Evolutionary conservation across 64 coral and sea anemone species (phyloP).

Genomic region (Stichodactyla helianthus): DNA sequence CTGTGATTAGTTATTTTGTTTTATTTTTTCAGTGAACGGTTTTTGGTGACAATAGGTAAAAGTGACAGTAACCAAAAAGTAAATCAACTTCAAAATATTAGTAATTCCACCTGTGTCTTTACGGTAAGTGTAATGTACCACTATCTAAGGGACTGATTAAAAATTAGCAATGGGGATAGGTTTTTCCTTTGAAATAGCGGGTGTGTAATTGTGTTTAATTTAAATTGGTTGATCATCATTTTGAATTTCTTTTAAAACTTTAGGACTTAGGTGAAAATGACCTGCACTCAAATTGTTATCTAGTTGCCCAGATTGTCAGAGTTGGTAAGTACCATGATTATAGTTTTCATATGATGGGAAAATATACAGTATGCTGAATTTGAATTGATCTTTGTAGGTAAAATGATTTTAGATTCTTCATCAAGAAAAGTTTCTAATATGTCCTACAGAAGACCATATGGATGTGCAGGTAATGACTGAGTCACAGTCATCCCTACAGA

Average conservation of each 20-base stretch:
- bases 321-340: constrained; percentile 42
- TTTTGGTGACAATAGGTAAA: constrained; percentile 75
- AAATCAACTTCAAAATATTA: constrained; percentile 71
- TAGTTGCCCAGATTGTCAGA: constrained; percentile 91
- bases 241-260: not conserved
- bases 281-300: constrained; percentile 57
- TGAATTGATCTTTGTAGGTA: constrained; percentile 37
- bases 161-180: not conserved
- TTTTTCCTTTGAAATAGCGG: too few relatives aligned
- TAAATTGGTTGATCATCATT: not conserved
- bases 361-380: not conserved
- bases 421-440: constrained; percentile 58
- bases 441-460: constrained; percentile 81
- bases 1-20: too few relatives aligned
- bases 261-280: constrained; percentile 86
- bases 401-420: constrained; percentile 82
- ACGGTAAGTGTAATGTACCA: constrained; percentile 51
- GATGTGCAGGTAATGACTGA: constrained; percentile 71
- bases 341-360: not conserved
- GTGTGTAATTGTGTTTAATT: too few relatives aligned
- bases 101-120: constrained; percentile 67
- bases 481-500: too few relatives aligned
- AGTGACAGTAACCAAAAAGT: constrained; percentile 60
- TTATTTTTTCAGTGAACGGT: constrained; percentile 87
- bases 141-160: not conserved